Conservation (phyloP, 2,888 invertebrate genomes). For the Scaptomyza reducta region DNA sequence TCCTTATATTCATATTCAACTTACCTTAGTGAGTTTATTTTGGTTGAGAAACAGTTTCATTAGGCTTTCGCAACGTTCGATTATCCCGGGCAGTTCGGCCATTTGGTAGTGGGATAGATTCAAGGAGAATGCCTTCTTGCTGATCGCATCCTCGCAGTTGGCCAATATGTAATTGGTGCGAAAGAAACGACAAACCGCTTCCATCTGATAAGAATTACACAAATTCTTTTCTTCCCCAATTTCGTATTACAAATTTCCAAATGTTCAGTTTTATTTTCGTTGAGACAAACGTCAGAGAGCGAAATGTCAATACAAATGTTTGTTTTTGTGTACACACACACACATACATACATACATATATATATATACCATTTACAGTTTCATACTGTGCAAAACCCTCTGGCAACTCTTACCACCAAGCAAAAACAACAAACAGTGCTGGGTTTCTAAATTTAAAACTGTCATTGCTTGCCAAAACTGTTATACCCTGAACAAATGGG, state of each 20-base stretch:
- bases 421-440: conserved; percentile 2
- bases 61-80: conserved; percentile 86
- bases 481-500: no score
- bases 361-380: conserved; percentile 1
- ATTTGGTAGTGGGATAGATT: conserved; percentile 88
- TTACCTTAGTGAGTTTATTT: conserved; percentile 86
- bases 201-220: conserved; percentile 84
- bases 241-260: conserved; percentile 37
- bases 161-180: conserved; percentile 88
- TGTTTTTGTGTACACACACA: conserved; percentile 1
- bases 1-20: not conserved
- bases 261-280: conserved; percentile 36
- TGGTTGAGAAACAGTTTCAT: conserved; percentile 87
- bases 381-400: conserved; percentile 22
- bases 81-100: conserved; percentile 86
- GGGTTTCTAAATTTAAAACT: conserved; percentile 46
- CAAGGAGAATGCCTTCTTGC: conserved; percentile 86
- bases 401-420: not conserved
- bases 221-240: conserved; percentile 15
- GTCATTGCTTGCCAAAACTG: conserved; percentile 40
- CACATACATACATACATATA: not conserved
- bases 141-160: conserved; percentile 87
- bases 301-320: conserved; percentile 35
- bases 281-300: conserved; percentile 13
- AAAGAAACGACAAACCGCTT: conserved; percentile 88